Conservation (phyloP, 2,797 vertebrate genomes). For the Crossoptilon crossoptilon region DNA sequence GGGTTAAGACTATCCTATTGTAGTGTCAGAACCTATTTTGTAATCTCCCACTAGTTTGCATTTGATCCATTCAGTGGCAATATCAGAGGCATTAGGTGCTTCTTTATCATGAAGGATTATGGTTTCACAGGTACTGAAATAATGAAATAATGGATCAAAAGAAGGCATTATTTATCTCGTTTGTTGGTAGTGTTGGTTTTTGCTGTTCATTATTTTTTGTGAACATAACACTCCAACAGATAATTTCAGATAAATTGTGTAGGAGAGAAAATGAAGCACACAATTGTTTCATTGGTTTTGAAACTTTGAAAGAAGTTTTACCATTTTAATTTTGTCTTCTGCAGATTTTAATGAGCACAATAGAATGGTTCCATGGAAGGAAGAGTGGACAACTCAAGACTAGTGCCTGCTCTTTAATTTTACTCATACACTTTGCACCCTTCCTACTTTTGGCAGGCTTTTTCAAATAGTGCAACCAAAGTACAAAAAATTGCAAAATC, state of each 20-base stretch:
- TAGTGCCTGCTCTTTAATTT: background rate
- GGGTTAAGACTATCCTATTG: background rate
- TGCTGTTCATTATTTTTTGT: background rate
- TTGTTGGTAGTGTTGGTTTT: background rate
- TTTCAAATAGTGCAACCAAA: background rate
- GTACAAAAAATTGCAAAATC: background rate
- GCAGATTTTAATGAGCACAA: background rate
- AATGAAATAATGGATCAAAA: background rate
- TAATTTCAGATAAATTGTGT: background rate
- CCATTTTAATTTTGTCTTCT: background rate
- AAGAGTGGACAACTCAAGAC: background rate
- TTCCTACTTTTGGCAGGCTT: background rate
- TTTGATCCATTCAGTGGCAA: background rate
- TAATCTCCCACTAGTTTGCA: background rate
- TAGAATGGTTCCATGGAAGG: background rate
- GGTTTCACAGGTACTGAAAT: background rate
- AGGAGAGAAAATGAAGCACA: background rate
- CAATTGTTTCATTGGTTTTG: rapidly evolving
- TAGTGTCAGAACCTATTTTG: background rate
- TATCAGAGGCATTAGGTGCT: background rate
- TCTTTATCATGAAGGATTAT: background rate
- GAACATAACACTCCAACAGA: background rate
- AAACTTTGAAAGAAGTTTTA: background rate
- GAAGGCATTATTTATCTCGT: background rate
- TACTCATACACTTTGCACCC: background rate